A percentile compares a stretch with the other conserved stretches of the same genome.
Evolutionary conservation across 2,113 vertebrate species (phyloP).

Genomic region (Aspidoscelis tigris): DNA sequence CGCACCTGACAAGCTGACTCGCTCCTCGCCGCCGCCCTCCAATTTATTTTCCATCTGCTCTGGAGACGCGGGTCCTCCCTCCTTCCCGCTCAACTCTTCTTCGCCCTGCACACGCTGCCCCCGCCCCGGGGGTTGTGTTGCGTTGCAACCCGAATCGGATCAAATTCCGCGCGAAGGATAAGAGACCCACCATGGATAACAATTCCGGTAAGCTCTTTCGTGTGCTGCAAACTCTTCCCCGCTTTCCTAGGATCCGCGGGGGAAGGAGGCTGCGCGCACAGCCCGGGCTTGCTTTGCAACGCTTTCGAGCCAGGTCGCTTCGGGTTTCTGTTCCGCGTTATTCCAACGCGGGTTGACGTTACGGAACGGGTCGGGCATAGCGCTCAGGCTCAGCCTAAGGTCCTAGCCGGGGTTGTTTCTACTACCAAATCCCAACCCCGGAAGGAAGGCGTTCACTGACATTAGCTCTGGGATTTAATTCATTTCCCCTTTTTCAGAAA

Average conservation of each 20-base stretch:
- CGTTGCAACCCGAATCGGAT: not conserved
- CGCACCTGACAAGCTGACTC: not conserved
- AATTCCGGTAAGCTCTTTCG: slow-evolving; percentile 20
- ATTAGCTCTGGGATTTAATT: not conserved
- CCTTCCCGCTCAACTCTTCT: not conserved
- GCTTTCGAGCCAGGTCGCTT: not conserved
- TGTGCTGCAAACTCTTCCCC: not conserved
- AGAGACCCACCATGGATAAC: slow-evolving; percentile 27
- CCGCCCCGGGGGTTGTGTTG: not conserved
- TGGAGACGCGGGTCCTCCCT: not conserved
- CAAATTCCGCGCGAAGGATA: not conserved
- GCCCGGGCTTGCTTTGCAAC: not conserved
- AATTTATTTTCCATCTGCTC: not conserved
- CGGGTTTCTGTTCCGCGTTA: not conserved
- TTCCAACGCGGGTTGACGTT: not conserved
- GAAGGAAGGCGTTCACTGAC: not conserved
- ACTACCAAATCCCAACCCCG: not conserved
- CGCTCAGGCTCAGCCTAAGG: too few relatives aligned
- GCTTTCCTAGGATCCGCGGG: not conserved
- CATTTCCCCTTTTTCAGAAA: not conserved
- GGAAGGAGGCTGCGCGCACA: not conserved
- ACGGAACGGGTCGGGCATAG: not conserved
- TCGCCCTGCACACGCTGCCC: not conserved
- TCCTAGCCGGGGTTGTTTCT: not conserved
- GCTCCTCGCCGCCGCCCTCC: not conserved